Evolutionary conservation across 1,140 invertebrate genomes (phyloP).

Genomic region (Rhynchophorus ferrugineus): DNA sequence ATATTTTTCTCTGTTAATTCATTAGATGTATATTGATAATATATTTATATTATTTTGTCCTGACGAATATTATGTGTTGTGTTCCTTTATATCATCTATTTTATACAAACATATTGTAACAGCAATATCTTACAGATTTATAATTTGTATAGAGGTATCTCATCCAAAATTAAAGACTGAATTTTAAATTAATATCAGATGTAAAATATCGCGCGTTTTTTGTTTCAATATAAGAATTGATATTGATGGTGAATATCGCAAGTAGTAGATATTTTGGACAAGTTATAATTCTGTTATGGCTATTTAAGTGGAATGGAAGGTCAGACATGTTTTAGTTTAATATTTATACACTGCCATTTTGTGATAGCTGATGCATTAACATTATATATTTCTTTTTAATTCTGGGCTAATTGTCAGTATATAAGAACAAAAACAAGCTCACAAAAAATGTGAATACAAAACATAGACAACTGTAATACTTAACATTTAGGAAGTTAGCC

Average conservation of each 20-base stretch:
- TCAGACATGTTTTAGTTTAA: conserved; percentile 8
- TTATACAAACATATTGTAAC: neutral
- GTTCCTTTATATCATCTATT: neutral
- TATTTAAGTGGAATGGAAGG: conserved; percentile 3
- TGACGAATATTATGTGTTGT: neutral
- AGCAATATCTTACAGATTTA: neutral
- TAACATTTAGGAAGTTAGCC: too few relatives aligned
- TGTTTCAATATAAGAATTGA: too few relatives aligned
- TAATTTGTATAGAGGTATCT: neutral
- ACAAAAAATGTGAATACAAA: too few relatives aligned
- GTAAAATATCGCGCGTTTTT: neutral
- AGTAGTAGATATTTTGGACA: neutral
- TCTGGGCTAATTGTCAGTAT: neutral
- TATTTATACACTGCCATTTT: conserved; percentile 25
- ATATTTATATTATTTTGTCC: neutral
- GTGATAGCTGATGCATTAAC: conserved; percentile 14
- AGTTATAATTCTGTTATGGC: neutral
- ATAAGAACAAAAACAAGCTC: neutral
- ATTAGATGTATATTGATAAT: conserved; percentile 8
- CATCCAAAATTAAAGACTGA: neutral
- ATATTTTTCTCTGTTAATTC: conserved; percentile 11
- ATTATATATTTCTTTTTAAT: conserved; percentile 10
- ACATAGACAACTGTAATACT: too few relatives aligned
- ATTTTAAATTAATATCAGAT: neutral
- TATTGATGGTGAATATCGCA: too few relatives aligned